These are phyloP conservation scores for Montipora foliosa DNA, from an alignment of 64 coral and sea anemone species.

Conservation along the genomic window DNA sequence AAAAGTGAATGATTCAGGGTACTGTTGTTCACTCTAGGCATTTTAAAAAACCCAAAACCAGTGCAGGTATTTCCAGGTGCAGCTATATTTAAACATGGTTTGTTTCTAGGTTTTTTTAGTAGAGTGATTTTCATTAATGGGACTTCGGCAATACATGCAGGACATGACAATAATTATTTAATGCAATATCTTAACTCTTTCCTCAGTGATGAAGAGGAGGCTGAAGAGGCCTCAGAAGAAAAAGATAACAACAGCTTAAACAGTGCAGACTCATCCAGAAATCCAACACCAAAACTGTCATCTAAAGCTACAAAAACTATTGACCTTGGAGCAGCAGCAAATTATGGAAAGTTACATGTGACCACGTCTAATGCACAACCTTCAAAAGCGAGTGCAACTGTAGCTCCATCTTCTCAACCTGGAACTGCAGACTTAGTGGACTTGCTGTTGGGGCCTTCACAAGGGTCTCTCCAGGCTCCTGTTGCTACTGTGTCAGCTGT, in stretches of 20 bases:
- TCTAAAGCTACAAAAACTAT: conserved; percentile 40
- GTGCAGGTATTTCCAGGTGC: no score
- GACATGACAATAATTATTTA: no score
- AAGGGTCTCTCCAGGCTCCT: not conserved
- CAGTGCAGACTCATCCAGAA: conserved; percentile 31
- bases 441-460: conserved; percentile 37
- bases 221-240: conserved; percentile 72
- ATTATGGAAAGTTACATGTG: conserved; percentile 38
- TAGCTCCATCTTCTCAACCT: not conserved
- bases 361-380: not conserved
- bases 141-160: not conserved
- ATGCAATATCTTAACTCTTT: not conserved
- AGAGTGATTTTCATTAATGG: not conserved
- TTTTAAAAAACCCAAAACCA: no score
- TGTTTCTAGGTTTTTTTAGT: no score
- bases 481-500: not conserved
- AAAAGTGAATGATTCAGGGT: no score
- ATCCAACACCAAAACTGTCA: conserved; percentile 37
- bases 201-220: conserved; percentile 68
- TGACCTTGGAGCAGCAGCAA: conserved; percentile 78
- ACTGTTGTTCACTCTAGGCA: no score
- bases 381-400: conserved; percentile 25
- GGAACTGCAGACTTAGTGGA: conserved; percentile 54
- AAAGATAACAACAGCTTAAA: conserved; percentile 43
- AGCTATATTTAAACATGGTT: no score